Percentiles rank a stretch among this genome's conserved stretches.
phyloP scores from a whole-genome alignment of 2,113 vertebrate genomes.

The Rhinolophus sinicus region DNA sequence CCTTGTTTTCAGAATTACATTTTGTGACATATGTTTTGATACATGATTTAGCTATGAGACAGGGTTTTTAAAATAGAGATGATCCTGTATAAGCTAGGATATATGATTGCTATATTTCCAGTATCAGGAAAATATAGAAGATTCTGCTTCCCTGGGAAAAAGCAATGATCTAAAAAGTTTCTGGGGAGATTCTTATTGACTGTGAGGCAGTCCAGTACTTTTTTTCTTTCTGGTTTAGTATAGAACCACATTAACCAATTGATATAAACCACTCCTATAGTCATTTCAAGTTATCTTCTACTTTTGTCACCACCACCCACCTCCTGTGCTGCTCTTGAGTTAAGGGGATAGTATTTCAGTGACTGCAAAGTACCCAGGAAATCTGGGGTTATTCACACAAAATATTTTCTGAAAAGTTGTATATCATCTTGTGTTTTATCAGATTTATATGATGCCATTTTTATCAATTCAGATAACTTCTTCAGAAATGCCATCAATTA shows the following conservation, averaged over 20 bases:
- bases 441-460: background rate
- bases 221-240: background rate
- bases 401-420: background rate
- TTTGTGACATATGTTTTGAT: background rate
- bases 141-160: background rate
- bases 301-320: background rate
- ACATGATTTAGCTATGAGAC: background rate
- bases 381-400: background rate
- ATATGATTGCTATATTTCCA: background rate
- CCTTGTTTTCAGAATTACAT: background rate
- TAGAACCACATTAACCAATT: background rate
- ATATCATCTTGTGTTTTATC: background rate
- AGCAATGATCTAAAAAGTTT: background rate
- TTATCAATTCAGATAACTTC: slow-evolving; percentile 3
- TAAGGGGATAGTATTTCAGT: background rate
- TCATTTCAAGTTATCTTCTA: background rate
- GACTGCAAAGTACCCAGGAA: background rate
- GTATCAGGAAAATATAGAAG: background rate
- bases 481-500: background rate
- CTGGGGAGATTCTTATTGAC: background rate
- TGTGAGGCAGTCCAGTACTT: background rate
- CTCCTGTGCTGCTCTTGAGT: background rate
- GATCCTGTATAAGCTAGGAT: background rate
- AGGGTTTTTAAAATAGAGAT: background rate
- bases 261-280: background rate